Evolutionary conservation across 92 coral and sea anemone species (phyloP).

Genomic region (Parazoanthus atlanticus): DNA sequence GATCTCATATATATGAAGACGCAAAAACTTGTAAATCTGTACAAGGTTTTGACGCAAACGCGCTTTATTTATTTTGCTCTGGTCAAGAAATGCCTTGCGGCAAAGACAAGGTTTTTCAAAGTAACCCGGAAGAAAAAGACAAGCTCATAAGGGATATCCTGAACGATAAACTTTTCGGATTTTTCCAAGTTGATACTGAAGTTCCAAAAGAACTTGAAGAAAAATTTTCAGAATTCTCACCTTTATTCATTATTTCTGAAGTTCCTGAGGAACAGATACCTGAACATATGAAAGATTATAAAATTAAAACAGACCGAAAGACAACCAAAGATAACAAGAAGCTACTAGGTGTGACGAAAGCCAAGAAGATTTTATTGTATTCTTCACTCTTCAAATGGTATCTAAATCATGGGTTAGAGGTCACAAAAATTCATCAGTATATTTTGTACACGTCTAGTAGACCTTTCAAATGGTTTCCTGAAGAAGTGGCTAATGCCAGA

Average conservation of each 20-base stretch:
- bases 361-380: slow-evolving; percentile 24
- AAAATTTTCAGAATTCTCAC: slow-evolving; percentile 26
- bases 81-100: slow-evolving; percentile 43
- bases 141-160: not conserved
- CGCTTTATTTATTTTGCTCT: not conserved
- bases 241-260: not conserved
- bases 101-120: not conserved
- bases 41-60: slow-evolving; percentile 34
- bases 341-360: slow-evolving; percentile 12
- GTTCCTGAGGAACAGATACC: slow-evolving; percentile 30
- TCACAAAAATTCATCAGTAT: not conserved
- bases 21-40: slow-evolving; percentile 15
- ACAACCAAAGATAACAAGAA: not conserved
- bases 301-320: not conserved
- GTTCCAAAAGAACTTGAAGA: slow-evolving; percentile 15
- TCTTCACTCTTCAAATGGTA: slow-evolving; percentile 29
- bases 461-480: slow-evolving; percentile 5
- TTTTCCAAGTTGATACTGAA: slow-evolving; percentile 35
- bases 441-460: not conserved
- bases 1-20: slow-evolving; percentile 39
- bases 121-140: slow-evolving; percentile 3
- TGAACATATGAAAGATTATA: not conserved
- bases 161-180: slow-evolving; percentile 17
- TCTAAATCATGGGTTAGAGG: slow-evolving; percentile 22
- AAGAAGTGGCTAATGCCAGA: slow-evolving; percentile 14